Evolutionary conservation across 2,113 vertebrate genomes (phyloP).

Genomic region (Sebastes schlegelii): DNA sequence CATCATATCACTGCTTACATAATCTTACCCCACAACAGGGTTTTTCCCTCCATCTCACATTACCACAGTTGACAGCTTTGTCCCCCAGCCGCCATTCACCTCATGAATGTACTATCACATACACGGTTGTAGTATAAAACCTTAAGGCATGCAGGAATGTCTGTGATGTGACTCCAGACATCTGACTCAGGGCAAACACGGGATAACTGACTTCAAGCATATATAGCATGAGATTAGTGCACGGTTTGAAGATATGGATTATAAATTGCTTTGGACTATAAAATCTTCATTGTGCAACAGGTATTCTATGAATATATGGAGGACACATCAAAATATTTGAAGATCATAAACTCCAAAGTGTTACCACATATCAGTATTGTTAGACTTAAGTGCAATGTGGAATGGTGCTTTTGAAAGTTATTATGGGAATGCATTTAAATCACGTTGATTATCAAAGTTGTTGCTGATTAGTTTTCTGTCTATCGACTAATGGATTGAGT

Average conservation of each 20-base stretch:
- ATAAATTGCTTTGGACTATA: background rate
- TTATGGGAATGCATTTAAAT: background rate
- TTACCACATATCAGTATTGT: background rate
- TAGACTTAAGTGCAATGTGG: background rate
- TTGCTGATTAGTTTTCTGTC: too few species aligned
- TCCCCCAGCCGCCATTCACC: background rate
- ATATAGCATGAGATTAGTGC: constrained; percentile 7
- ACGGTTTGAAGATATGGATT: background rate
- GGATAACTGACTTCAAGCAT: background rate
- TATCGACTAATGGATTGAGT: too few species aligned
- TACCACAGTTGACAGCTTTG: background rate
- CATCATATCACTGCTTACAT: too few species aligned
- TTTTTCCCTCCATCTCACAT: background rate
- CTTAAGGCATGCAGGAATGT: constrained; percentile 63
- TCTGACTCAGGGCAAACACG: constrained; percentile 48
- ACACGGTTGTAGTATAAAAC: background rate
- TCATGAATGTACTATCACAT: background rate
- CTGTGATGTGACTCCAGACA: constrained; percentile 55
- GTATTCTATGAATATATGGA: background rate
- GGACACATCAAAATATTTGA: background rate
- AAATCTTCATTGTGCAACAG: background rate
- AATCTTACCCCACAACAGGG: background rate
- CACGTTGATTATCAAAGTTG: too few species aligned
- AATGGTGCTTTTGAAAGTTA: background rate
- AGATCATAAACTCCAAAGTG: background rate